These are phyloP conservation scores for Anastatus disparis DNA, from an alignment of 1,140 invertebrate genomes.

Conservation along the genomic window DNA sequence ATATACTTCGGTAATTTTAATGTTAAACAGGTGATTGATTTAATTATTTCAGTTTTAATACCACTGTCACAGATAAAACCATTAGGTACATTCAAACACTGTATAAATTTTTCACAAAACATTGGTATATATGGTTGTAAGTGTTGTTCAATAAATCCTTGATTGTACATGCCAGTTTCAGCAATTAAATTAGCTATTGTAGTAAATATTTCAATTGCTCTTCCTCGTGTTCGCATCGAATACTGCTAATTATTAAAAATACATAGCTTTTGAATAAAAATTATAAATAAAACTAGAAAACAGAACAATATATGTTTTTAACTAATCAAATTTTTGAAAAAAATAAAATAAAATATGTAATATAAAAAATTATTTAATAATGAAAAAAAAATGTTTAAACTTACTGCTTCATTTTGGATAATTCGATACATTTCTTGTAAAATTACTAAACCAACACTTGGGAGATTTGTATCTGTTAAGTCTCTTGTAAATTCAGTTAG, in stretches of 20 bases:
- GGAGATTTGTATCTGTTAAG: constrained; percentile 76
- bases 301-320: background rate
- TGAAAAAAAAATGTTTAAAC: constrained; percentile 24
- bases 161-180: constrained; percentile 70
- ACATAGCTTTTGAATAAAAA: constrained; percentile 1
- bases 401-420: constrained; percentile 74
- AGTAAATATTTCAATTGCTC: constrained; percentile 77
- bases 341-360: background rate
- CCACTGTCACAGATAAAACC: constrained; percentile 73
- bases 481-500: constrained; percentile 80
- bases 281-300: background rate
- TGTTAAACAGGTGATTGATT: constrained; percentile 75
- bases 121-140: constrained; percentile 76
- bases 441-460: constrained; percentile 78
- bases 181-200: constrained; percentile 71
- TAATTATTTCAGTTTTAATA: constrained; percentile 79
- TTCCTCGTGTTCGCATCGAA: constrained; percentile 70
- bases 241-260: constrained; percentile 68
- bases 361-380: background rate
- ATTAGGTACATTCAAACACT: constrained; percentile 72
- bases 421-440: constrained; percentile 83
- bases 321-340: background rate
- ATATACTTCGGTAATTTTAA: constrained; percentile 76
- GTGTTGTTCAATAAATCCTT: constrained; percentile 69
- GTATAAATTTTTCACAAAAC: constrained; percentile 78